phyloP scores from a whole-genome alignment of 2,113 vertebrate genomes.

The Cyphomyrus plagiostoma region DNA sequence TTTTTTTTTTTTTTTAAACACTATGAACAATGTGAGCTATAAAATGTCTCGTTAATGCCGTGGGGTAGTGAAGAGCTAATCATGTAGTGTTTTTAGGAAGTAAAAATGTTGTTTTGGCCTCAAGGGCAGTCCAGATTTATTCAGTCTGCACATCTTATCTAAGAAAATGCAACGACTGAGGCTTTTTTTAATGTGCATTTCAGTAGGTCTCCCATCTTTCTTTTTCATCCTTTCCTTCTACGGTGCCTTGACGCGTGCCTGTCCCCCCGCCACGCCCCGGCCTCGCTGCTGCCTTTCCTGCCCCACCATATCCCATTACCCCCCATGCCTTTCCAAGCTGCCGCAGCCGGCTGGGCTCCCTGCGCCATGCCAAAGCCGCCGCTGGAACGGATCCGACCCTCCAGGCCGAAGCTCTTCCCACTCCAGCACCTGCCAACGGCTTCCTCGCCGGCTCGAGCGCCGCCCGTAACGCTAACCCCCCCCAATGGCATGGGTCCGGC shows the following conservation, averaged over 20 bases:
- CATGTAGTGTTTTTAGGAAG: neutral
- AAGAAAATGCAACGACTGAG: neutral
- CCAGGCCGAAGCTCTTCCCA: neutral
- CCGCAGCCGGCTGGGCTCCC: neutral
- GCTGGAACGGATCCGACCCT: neutral
- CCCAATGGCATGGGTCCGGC: neutral
- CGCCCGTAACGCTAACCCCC: neutral
- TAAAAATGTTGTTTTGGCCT: neutral
- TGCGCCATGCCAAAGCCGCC: neutral
- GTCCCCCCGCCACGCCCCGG: neutral
- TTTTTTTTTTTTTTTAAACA: neutral
- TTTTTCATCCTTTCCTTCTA: neutral
- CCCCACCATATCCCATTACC: neutral
- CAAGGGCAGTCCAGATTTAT: conserved; percentile 2
- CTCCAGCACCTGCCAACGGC: neutral
- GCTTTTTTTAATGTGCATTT: neutral
- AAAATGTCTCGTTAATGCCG: neutral
- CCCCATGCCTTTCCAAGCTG: conserved; percentile 12
- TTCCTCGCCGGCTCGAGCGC: neutral
- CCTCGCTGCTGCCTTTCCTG: neutral
- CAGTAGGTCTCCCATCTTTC: neutral
- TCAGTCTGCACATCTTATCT: neutral
- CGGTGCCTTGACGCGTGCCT: neutral
- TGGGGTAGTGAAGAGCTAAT: neutral
- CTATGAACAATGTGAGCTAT: neutral